phyloP scores from a whole-genome alignment of 1,140 invertebrate species.

The Lutraria rhynchaena region DNA sequence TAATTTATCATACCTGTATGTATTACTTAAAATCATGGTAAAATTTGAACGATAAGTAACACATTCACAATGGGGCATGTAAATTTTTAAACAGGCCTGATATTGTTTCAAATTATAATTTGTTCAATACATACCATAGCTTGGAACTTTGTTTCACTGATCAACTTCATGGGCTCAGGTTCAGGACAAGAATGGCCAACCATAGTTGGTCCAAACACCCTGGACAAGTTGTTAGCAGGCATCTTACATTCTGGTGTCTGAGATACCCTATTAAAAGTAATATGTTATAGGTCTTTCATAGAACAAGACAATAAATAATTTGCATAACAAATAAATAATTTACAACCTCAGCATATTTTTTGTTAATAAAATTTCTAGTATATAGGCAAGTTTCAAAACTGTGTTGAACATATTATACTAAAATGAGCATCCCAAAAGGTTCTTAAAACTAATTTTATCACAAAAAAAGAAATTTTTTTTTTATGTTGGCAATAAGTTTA shows the following conservation, averaged over 20 bases:
- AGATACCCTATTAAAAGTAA: conserved; percentile 86
- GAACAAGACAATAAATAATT: too few species aligned
- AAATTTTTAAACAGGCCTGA: not conserved
- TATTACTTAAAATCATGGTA: not conserved
- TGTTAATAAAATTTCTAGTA: too few species aligned
- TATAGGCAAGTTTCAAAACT: too few species aligned
- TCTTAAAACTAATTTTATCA: too few species aligned
- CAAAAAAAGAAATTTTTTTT: too few species aligned
- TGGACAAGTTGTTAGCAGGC: conserved; percentile 89
- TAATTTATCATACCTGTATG: not conserved
- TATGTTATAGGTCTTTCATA: too few species aligned
- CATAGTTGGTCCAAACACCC: conserved; percentile 92
- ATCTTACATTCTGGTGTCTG: conserved; percentile 89
- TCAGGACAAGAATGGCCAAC: conserved; percentile 90
- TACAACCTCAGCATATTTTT: too few species aligned
- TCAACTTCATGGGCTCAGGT: conserved; percentile 85
- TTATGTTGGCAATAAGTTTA: too few species aligned
- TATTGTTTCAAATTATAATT: not conserved
- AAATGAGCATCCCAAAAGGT: too few species aligned
- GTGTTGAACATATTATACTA: too few species aligned
- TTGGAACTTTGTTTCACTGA: conserved; percentile 86
- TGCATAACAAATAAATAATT: too few species aligned
- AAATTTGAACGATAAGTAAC: not conserved
- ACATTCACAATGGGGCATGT: not conserved
- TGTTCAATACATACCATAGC: conserved; percentile 83